phyloP scores from a whole-genome alignment of 30 jellyfish, hydroid and myxozoan species.

The Aurelia sp. region DNA sequence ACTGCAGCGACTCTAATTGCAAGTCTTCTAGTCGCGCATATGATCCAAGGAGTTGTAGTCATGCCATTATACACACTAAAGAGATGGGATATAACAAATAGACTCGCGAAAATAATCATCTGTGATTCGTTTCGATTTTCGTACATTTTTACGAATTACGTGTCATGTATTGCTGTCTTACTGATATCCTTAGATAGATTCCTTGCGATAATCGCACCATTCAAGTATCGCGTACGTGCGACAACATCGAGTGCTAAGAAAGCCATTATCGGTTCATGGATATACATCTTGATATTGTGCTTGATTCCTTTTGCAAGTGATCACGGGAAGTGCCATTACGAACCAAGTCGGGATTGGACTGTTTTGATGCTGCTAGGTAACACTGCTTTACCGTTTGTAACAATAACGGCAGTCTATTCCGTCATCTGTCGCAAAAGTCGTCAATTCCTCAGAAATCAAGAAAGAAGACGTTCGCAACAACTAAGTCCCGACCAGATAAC shows the following conservation, averaged over 20 bases:
- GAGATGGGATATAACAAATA: constrained; percentile 28
- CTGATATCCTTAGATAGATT: constrained; percentile 81
- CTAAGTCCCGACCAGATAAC: background rate
- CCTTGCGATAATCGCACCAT: constrained; percentile 72
- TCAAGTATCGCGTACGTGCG: constrained; percentile 59
- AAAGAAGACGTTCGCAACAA: constrained; percentile 1
- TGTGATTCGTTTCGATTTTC: constrained; percentile 83
- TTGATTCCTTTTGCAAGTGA: constrained; percentile 64
- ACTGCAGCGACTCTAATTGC: constrained; percentile 67
- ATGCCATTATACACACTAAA: constrained; percentile 85
- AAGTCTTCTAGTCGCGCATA: constrained; percentile 74
- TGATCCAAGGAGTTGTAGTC: constrained; percentile 88
- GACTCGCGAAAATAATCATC: background rate
- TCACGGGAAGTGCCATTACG: constrained; percentile 47
- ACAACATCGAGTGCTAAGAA: constrained; percentile 34
- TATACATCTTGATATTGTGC: constrained; percentile 72
- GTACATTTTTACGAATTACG: constrained; percentile 87
- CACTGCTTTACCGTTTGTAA: constrained; percentile 76
- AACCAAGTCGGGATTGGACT: constrained; percentile 79
- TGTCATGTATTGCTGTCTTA: constrained; percentile 70
- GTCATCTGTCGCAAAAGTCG: constrained; percentile 29
- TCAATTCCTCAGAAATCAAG: constrained; percentile 1
- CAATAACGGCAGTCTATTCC: constrained; percentile 36
- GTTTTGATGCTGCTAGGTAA: constrained; percentile 73
- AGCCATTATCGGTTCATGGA: constrained; percentile 60